Evolutionary conservation across 1,140 invertebrate species (phyloP).

Genomic region (Trachymyrmex septentrionalis): DNA sequence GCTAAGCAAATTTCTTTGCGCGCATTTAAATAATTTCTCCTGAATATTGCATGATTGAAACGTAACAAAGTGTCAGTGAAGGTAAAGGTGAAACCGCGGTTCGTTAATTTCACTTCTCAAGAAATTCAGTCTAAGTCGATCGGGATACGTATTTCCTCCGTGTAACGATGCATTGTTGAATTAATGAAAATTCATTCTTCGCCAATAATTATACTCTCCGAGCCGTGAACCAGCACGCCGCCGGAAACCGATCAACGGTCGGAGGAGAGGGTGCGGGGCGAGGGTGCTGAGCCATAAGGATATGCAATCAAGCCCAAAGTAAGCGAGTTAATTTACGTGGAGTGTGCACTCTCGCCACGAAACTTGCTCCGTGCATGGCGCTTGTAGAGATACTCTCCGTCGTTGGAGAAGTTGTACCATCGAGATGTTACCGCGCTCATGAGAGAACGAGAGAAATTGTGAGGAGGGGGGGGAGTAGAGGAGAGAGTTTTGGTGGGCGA

Average conservation of each 20-base stretch:
- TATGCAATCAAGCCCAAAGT: constrained; percentile 81
- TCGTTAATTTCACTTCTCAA: constrained; percentile 40
- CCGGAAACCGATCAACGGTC: constrained; percentile 67
- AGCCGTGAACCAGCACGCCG: constrained; percentile 37
- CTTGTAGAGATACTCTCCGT: constrained; percentile 72
- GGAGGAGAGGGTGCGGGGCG: constrained; percentile 31
- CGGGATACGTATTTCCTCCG: constrained; percentile 39
- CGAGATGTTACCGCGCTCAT: constrained; percentile 78
- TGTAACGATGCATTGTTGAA: constrained; percentile 51
- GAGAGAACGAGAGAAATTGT: constrained; percentile 67
- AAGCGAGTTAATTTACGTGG: constrained; percentile 82
- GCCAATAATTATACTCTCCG: constrained; percentile 58
- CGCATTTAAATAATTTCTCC: background rate
- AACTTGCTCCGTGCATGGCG: constrained; percentile 77
- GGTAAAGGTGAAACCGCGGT: background rate
- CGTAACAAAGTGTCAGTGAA: background rate
- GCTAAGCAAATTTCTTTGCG: background rate
- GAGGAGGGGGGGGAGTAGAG: background rate
- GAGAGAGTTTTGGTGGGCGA: constrained; percentile 39
- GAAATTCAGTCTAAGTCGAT: constrained; percentile 41
- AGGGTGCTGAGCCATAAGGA: constrained; percentile 73
- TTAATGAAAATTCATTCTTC: constrained; percentile 64
- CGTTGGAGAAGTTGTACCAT: constrained; percentile 79
- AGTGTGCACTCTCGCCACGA: constrained; percentile 82
- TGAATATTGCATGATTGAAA: background rate